These are phyloP conservation scores for Mareca strepera DNA, from an alignment of 2,797 vertebrate species.

Conservation along the genomic window DNA sequence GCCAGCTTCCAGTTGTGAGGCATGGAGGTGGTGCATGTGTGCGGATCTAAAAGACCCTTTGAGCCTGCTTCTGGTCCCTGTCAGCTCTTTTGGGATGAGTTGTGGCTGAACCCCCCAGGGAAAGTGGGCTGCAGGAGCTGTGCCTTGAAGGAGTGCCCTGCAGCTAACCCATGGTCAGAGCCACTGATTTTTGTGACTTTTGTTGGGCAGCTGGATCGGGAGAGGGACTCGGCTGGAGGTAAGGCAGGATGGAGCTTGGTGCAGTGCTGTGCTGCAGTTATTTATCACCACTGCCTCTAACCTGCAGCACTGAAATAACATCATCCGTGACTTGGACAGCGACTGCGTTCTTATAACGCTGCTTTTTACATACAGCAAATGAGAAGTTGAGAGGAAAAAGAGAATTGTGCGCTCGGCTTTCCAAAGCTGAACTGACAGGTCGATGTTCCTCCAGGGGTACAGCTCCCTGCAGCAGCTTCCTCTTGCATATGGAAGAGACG, in stretches of 20 bases:
- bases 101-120: accelerated
- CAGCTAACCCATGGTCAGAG: accelerated
- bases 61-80: not conserved
- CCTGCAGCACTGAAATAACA: not conserved
- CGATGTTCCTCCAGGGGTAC: not conserved
- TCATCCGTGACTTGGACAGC: not conserved
- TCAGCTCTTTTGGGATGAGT: not conserved
- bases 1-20: not conserved
- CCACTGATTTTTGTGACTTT: not conserved
- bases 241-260: not conserved
- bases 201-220: not conserved
- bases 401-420: not conserved
- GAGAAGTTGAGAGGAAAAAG: not conserved
- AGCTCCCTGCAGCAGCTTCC: slow-evolving; percentile 15
- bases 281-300: not conserved
- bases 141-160: not conserved
- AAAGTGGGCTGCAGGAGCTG: not conserved
- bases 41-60: accelerated
- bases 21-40: not conserved
- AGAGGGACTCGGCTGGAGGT: not conserved
- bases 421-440: not conserved
- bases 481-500: not conserved
- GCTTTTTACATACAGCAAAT: not conserved
- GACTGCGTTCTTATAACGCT: not conserved
- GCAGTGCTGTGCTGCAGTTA: not conserved